phyloP scores from a whole-genome alignment of 2,113 vertebrate genomes.

The Oreochromis spilurus region DNA sequence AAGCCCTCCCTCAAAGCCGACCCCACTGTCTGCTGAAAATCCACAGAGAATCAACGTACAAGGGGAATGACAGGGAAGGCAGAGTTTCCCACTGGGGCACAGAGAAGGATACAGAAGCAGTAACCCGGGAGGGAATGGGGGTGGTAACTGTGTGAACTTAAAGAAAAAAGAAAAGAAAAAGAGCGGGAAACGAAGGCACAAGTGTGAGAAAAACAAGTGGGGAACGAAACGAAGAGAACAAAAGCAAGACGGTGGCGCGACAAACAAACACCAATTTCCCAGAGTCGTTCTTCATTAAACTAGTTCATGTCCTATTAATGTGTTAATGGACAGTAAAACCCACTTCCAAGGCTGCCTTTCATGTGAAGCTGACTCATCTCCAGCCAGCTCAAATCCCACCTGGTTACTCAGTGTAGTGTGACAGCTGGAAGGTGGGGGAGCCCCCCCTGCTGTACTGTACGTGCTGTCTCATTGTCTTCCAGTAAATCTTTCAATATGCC shows the following conservation, averaged over 20 bases:
- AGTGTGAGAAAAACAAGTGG: conserved; percentile 7
- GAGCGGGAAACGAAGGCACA: conserved; percentile 48
- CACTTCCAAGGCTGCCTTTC: background rate
- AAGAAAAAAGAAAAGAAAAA: conserved; percentile 42
- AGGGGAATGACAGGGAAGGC: conserved; percentile 45
- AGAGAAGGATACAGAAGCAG: conserved; percentile 12
- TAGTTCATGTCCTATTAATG: background rate
- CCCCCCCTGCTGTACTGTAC: background rate
- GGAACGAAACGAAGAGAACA: background rate
- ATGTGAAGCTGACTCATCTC: conserved; percentile 25
- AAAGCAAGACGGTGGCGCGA: background rate
- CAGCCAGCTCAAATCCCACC: conserved; percentile 32
- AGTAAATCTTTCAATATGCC: background rate
- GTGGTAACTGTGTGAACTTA: conserved; percentile 1
- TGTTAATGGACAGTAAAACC: background rate
- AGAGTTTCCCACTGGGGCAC: conserved; percentile 51
- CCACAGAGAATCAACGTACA: conserved; percentile 36
- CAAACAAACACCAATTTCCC: background rate
- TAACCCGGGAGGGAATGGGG: conserved; percentile 6
- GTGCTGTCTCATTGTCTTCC: background rate
- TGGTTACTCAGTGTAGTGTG: background rate
- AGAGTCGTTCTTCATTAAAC: background rate
- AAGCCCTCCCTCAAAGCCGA: conserved; percentile 45
- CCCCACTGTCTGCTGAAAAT: conserved; percentile 41
- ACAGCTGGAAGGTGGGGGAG: conserved; percentile 1